A percentile compares a stretch with the other conserved stretches of the same genome.
Evolutionary conservation across 2,113 vertebrate genomes (phyloP).

Genomic region (Lagopus muta): DNA sequence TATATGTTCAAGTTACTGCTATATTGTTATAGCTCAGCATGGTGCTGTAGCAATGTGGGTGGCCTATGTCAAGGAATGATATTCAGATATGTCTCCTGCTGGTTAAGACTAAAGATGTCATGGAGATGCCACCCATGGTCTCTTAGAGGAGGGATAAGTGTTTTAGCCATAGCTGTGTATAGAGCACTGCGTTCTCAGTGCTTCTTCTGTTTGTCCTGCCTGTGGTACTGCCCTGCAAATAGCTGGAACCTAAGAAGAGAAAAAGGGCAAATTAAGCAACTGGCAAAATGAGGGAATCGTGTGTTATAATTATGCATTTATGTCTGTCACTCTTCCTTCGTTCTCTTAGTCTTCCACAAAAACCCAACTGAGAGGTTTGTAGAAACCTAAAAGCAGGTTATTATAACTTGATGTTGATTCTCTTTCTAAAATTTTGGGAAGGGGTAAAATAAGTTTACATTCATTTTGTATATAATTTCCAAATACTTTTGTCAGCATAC

Average conservation of each 20-base stretch:
- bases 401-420: background rate
- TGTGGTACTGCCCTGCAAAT: background rate
- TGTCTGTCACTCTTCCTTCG: background rate
- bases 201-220: slow-evolving; percentile 6
- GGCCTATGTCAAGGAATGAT: slow-evolving; percentile 43
- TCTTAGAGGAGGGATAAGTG: slow-evolving; percentile 51
- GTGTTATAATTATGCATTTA: background rate
- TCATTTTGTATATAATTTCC: background rate
- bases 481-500: background rate
- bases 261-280: background rate
- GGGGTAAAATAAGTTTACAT: background rate
- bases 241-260: background rate
- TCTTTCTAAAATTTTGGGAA: background rate
- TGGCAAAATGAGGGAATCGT: background rate
- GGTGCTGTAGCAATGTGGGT: slow-evolving; percentile 62
- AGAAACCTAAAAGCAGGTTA: background rate
- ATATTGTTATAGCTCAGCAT: slow-evolving; percentile 71
- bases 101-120: slow-evolving; percentile 69
- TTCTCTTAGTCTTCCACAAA: background rate
- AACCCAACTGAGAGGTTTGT: background rate
- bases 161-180: slow-evolving; percentile 14
- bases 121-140: slow-evolving; percentile 63
- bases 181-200: background rate
- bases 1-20: slow-evolving; percentile 69
- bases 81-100: slow-evolving; percentile 68